Evolutionary conservation across 2,797 vertebrate species (phyloP).

Genomic region (Myripristis murdjan): DNA sequence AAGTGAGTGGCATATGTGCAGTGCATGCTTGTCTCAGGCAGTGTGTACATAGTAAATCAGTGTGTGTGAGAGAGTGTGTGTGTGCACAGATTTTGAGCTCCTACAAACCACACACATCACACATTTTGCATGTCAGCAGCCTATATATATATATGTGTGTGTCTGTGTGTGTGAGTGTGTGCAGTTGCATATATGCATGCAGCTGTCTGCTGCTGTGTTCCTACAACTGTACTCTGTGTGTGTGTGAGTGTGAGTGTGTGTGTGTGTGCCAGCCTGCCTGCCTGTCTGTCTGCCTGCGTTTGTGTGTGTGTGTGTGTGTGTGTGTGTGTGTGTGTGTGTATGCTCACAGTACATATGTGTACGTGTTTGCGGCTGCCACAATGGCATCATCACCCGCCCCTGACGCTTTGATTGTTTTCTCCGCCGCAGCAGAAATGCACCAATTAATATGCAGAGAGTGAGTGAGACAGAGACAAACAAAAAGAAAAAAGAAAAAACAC

Average conservation of each 20-base stretch:
- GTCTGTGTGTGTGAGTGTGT: slow-evolving; percentile 5
- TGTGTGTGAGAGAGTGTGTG: slow-evolving; percentile 35
- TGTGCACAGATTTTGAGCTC: neutral
- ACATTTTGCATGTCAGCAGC: slow-evolving; percentile 65
- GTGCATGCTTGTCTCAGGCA: slow-evolving; percentile 61
- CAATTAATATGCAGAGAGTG: slow-evolving; percentile 92
- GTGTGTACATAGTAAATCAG: slow-evolving; percentile 71
- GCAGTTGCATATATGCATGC: slow-evolving; percentile 47
- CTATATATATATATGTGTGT: slow-evolving; percentile 37
- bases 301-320: too few relatives aligned
- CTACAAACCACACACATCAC: too few relatives aligned
- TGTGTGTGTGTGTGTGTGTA: slow-evolving; percentile 63
- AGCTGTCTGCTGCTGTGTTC: slow-evolving; percentile 30
- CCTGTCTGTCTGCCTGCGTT: slow-evolving; percentile 19
- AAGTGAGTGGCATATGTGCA: slow-evolving; percentile 77
- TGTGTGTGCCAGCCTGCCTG: slow-evolving; percentile 29
- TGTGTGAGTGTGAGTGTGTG: slow-evolving; percentile 32
- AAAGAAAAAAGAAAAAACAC: slow-evolving; percentile 54
- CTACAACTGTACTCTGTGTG: slow-evolving; percentile 36
- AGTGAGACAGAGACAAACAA: slow-evolving; percentile 84
- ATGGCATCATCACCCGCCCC: slow-evolving; percentile 88
- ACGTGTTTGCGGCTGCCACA: slow-evolving; percentile 82
- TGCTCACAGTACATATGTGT: slow-evolving; percentile 70
- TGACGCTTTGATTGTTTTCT: slow-evolving; percentile 90
- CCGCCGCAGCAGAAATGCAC: slow-evolving; percentile 89